phyloP scores from a whole-genome alignment of 2,888 invertebrate species.

The Spisula subtruncata region DNA sequence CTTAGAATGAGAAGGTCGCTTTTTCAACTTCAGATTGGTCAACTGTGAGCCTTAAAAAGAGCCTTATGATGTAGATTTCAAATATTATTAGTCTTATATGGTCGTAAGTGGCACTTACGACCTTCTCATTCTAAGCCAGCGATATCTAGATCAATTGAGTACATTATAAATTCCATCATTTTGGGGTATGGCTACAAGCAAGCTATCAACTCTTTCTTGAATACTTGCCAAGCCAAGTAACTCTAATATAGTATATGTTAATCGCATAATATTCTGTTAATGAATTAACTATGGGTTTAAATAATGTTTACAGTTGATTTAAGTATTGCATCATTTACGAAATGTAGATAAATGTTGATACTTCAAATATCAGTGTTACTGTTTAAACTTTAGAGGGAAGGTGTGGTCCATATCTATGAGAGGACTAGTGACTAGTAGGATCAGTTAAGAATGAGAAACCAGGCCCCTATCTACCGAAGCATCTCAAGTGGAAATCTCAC shows the following conservation, averaged over 20 bases:
- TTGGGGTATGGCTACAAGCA: not conserved
- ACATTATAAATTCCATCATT: not conserved
- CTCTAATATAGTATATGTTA: not conserved
- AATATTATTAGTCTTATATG: too few species aligned
- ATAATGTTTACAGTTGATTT: conserved; percentile 7
- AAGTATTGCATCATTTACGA: not conserved
- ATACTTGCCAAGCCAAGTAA: not conserved
- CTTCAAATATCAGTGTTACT: not conserved
- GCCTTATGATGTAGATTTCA: too few species aligned
- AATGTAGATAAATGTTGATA: not conserved
- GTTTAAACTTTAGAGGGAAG: not conserved
- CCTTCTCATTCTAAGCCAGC: too few species aligned
- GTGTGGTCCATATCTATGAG: not conserved
- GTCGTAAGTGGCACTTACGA: too few species aligned
- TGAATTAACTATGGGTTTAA: not conserved
- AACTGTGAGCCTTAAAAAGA: too few species aligned
- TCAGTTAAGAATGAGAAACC: too few species aligned
- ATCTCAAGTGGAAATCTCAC: too few species aligned
- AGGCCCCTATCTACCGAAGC: too few species aligned
- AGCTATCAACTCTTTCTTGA: not conserved
- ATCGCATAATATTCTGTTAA: not conserved
- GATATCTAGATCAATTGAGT: too few species aligned
- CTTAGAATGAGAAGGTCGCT: too few species aligned
- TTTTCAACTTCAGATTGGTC: too few species aligned
- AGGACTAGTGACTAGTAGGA: too few species aligned